These are phyloP conservation scores for Agrochola lychnidis DNA, from an alignment of 2,888 invertebrate genomes.

Conservation along the genomic window DNA sequence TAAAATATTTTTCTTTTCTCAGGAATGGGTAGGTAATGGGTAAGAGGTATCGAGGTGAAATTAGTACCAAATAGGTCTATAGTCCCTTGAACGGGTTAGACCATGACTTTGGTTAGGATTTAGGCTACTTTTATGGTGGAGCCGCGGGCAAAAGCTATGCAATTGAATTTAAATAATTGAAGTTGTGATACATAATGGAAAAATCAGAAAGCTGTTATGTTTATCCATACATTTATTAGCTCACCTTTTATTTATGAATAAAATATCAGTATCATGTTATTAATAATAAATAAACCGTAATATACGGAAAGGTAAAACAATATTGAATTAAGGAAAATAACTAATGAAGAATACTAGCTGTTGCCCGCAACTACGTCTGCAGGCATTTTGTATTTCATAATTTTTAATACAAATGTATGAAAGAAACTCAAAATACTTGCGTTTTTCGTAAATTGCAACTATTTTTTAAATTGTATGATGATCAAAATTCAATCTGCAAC, in stretches of 20 bases:
- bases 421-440: neutral
- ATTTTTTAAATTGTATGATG: neutral
- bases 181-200: neutral
- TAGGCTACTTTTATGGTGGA: neutral
- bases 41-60: neutral
- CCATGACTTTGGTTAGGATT: neutral
- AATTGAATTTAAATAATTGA: neutral
- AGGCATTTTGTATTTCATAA: neutral
- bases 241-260: slow-evolving; percentile 1
- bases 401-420: neutral
- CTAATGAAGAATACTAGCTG: neutral
- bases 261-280: slow-evolving; percentile 11
- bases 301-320: slow-evolving; percentile 15
- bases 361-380: neutral
- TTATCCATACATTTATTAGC: neutral
- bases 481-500: neutral
- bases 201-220: neutral
- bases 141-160: too few relatives aligned
- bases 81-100: neutral
- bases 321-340: neutral
- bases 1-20: too few relatives aligned
- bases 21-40: too few relatives aligned
- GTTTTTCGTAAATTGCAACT: neutral
- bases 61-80: neutral
- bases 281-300: neutral